Conservation (phyloP, 2,888 invertebrate genomes). For the Mantis religiosa region DNA sequence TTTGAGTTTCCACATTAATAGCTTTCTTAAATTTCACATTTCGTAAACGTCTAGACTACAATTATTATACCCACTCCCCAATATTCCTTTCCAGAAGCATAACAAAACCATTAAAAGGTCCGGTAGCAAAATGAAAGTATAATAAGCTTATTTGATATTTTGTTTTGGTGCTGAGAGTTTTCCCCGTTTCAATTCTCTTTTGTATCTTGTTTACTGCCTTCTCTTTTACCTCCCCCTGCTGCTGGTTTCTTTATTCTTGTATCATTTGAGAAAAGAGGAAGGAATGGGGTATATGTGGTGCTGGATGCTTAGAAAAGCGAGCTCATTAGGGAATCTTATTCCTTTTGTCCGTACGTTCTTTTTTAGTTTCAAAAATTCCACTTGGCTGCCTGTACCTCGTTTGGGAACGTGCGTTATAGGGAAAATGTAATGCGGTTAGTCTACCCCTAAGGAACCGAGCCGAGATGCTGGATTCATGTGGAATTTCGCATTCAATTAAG, state of each 20-base stretch:
- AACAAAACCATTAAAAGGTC: slow-evolving; percentile 13
- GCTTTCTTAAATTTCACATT: neutral
- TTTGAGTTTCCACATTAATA: neutral
- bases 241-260: slow-evolving; percentile 7
- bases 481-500: slow-evolving; percentile 11
- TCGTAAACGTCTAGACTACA: neutral
- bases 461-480: neutral
- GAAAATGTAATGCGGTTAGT: neutral
- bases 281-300: neutral
- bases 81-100: neutral
- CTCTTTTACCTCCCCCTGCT: neutral
- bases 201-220: slow-evolving; percentile 11
- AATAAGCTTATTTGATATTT: slow-evolving; percentile 23
- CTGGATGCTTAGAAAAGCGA: slow-evolving; percentile 8
- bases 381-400: slow-evolving; percentile 2
- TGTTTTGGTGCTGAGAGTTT: slow-evolving; percentile 5
- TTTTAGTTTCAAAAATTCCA: slow-evolving; percentile 16
- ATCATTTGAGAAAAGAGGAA: slow-evolving; percentile 7
- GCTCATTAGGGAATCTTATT: slow-evolving; percentile 25
- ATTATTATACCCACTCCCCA: neutral
- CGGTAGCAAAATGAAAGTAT: slow-evolving; percentile 4
- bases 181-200: neutral
- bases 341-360: slow-evolving; percentile 18
- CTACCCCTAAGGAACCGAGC: neutral
- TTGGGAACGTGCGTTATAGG: neutral